Percentiles rank a stretch among this genome's conserved stretches.
phyloP scores from a whole-genome alignment of 1,140 invertebrate species.

The Daktulosphaira vitifoliae region DNA sequence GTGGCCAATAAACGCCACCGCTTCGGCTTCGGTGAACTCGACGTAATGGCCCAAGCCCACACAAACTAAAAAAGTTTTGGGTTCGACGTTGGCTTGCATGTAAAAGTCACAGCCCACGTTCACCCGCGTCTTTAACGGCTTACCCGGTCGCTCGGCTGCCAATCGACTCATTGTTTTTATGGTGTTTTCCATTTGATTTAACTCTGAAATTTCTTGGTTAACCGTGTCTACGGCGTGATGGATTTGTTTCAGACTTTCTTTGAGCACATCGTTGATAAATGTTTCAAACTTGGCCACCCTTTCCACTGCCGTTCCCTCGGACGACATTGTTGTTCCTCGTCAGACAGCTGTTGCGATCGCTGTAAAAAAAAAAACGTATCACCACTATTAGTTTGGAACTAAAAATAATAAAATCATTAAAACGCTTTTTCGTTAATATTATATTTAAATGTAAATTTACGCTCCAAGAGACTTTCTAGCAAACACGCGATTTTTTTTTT shows the following conservation, averaged over 20 bases:
- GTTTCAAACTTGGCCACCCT: conserved; percentile 47
- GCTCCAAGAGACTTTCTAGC: no score
- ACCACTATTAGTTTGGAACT: no score
- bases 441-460: no score
- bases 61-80: conserved; percentile 59
- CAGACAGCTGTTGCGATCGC: no score
- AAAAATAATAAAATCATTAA: no score
- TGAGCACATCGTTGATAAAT: conserved; percentile 59
- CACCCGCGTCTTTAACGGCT: conserved; percentile 65
- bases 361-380: no score
- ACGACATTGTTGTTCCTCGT: neutral
- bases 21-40: conserved; percentile 63
- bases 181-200: conserved; percentile 53
- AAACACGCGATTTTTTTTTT: no score
- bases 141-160: conserved; percentile 40
- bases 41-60: conserved; percentile 66
- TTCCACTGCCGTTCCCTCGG: neutral
- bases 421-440: no score
- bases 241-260: conserved; percentile 53
- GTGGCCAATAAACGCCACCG: conserved; percentile 58
- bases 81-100: conserved; percentile 61
- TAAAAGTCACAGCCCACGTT: conserved; percentile 69
- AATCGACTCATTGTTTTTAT: conserved; percentile 34
- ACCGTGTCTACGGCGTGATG: conserved; percentile 52
- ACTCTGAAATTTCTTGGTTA: conserved; percentile 62